Evolutionary conservation across 2,888 invertebrate genomes (phyloP), one percentile per base, ranked within the genome.

Genomic region (Sphaeridia pumilis): DNA sequence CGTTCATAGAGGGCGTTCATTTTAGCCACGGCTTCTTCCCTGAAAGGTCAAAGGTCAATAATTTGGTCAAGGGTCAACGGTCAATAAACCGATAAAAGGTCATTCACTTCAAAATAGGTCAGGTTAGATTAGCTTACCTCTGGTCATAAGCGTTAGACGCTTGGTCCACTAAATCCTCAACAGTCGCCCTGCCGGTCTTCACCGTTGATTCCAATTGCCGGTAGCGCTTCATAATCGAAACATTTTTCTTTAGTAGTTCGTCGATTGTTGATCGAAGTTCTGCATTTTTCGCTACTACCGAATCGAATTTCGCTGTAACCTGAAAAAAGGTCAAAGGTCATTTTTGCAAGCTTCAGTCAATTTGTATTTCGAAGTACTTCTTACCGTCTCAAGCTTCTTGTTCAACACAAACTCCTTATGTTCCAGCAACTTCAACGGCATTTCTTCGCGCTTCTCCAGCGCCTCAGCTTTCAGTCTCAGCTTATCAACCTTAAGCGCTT

Each of bases 361-460:
- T 49, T 21, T 2, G 12, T 14, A 2, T n/a, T 14, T 25, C 22
- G 4, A 24, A 4, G n/a, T 17, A 7, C 17, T 17, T 5, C 24
- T 38, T 52, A 60, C 64, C 45, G 64, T 64, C 55, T 64, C 62
- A 34, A 63, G 46, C 48, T 64, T 63, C 45, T 58, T 57, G 34
- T 58, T 63, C 22, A 59, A 46, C 31, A 54, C 46, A 43, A 58
- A 60, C 34, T 56, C 58, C 48, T 61, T 61, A 17, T 58, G 52
- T 5, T 60, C 58, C 31, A 61, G 50, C 42, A 58, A 54, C 10
- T 59, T 47, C 22, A 60, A 52, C 31, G 75, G 70, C n/a, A 67
- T 67, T 49, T 68, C 70, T 49, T 78, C 66, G 52, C 78, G 78
- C 36, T 72, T 73, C 52, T 74, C 74, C 12, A 78, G 62, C 26